These are phyloP conservation scores for Mythimna impura DNA, from an alignment of 2,888 invertebrate genomes.

Conservation along the genomic window DNA sequence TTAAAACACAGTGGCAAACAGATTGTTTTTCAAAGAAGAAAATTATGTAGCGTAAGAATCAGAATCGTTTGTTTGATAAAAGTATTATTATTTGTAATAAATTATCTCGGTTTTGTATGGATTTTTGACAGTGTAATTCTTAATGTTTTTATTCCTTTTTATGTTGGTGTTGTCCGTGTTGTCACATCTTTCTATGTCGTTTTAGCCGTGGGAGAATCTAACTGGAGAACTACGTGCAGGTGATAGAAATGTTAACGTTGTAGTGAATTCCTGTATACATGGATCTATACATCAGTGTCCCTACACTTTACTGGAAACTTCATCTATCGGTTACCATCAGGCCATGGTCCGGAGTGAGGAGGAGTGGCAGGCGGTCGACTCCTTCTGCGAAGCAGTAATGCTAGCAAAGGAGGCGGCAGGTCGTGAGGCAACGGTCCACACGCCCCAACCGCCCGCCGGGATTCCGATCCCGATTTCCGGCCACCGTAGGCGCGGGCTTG, in stretches of 20 bases:
- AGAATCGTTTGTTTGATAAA: slow-evolving; percentile 66
- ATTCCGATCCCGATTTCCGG: too few relatives aligned
- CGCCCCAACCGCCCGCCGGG: too few relatives aligned
- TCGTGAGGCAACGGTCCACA: too few relatives aligned
- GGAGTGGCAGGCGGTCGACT: too few relatives aligned
- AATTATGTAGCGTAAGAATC: slow-evolving; percentile 68
- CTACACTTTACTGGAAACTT: not conserved
- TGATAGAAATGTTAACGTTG: not conserved
- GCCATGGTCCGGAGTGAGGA: too few relatives aligned
- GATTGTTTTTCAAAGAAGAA: slow-evolving; percentile 61
- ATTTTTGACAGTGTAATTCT: slow-evolving; percentile 59
- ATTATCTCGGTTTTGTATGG: slow-evolving; percentile 56
- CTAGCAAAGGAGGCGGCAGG: too few relatives aligned
- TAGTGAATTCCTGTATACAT: not conserved
- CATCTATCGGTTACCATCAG: not conserved
- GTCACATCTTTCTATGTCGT: slow-evolving; percentile 43
- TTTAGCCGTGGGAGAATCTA: slow-evolving; percentile 50
- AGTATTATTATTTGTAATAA: slow-evolving; percentile 66
- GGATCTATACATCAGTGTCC: not conserved
- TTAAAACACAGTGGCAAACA: slow-evolving; percentile 25
- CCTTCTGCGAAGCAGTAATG: too few relatives aligned
- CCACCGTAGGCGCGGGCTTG: too few relatives aligned
- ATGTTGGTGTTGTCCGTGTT: slow-evolving; percentile 39
- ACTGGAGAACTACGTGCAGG: not conserved
- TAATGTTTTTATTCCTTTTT: slow-evolving; percentile 60